Conservation (phyloP, 2,888 invertebrate genomes). For the Thumatha senex region DNA sequence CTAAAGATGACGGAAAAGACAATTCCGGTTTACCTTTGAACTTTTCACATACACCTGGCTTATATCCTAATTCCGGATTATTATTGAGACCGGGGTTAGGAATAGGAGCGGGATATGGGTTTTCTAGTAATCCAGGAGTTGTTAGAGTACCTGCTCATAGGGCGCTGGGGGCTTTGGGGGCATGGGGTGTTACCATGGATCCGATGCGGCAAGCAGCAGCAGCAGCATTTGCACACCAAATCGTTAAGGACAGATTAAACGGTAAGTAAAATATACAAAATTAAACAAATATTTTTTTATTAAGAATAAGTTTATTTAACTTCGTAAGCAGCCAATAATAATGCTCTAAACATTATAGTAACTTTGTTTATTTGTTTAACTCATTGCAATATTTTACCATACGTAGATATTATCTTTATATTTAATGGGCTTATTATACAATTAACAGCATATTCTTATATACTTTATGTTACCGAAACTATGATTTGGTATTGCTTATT, state of each 20-base stretch:
- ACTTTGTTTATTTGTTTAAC: background rate
- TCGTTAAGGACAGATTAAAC: constrained; percentile 92
- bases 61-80: constrained; percentile 69
- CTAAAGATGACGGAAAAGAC: constrained; percentile 72
- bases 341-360: too few relatives aligned
- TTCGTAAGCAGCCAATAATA: too few relatives aligned
- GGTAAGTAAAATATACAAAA: constrained; percentile 80
- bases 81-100: constrained; percentile 73
- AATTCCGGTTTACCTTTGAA: constrained; percentile 62
- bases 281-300: too few relatives aligned
- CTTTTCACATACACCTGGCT: constrained; percentile 70
- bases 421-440: too few relatives aligned
- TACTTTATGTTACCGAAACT: too few relatives aligned
- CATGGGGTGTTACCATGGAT: constrained; percentile 85
- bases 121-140: constrained; percentile 88
- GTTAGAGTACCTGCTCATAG: constrained; percentile 92
- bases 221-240: constrained; percentile 91
- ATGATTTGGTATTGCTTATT: too few relatives aligned
- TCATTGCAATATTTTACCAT: too few relatives aligned
- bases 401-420: too few relatives aligned
- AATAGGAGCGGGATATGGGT: constrained; percentile 80
- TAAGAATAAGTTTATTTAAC: too few relatives aligned
- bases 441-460: too few relatives aligned
- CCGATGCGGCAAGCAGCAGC: constrained; percentile 86
- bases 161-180: constrained; percentile 78